phyloP scores from a whole-genome alignment of 2,113 vertebrate species.

The Aegithalos caudatus region DNA sequence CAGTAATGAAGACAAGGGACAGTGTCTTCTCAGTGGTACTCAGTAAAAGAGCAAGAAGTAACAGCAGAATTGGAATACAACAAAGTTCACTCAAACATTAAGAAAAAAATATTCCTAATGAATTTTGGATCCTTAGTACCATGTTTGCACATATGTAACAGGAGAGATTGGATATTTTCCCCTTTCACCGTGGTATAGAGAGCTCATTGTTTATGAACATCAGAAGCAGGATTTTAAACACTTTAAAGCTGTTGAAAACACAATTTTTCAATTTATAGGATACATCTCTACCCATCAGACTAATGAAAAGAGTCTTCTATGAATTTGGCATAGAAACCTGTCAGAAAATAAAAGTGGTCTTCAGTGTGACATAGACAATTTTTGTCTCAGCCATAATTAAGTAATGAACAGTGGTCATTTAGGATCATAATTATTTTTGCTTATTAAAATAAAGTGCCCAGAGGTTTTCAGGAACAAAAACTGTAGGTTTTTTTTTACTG shows the following conservation, averaged over 20 bases:
- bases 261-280: background rate
- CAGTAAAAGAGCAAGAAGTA: background rate
- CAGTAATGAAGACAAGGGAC: background rate
- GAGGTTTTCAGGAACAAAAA: background rate
- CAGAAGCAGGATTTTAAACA: background rate
- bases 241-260: background rate
- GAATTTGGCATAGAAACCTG: background rate
- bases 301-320: background rate
- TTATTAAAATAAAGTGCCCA: background rate
- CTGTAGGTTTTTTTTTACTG: rapidly evolving
- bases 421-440: background rate
- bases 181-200: background rate
- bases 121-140: background rate
- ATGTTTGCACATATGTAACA: rapidly evolving
- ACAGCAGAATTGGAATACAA: background rate
- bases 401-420: background rate
- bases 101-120: background rate
- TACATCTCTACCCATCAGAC: background rate
- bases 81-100: background rate
- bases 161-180: background rate
- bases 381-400: background rate
- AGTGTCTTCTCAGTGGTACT: background rate
- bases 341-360: background rate
- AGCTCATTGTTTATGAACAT: background rate
- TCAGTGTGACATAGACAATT: background rate